Conservation (phyloP, 1,140 invertebrate genomes). For the Conus ventricosus region DNA sequence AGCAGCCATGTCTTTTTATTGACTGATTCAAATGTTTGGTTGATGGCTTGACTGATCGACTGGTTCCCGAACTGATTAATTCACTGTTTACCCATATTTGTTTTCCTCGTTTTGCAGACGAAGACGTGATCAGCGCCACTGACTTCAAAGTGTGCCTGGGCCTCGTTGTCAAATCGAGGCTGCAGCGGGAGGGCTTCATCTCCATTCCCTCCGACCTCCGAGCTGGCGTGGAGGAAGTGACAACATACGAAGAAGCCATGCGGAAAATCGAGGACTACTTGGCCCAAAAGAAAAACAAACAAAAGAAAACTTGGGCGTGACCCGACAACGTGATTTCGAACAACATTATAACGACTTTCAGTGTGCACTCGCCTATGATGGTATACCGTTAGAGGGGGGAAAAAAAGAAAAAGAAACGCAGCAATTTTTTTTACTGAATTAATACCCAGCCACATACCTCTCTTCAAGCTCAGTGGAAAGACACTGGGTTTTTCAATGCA, state of each 20-base stretch:
- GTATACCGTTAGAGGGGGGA: neutral
- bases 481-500: too few relatives aligned
- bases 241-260: constrained; percentile 54
- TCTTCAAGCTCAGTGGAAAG: too few relatives aligned
- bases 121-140: constrained; percentile 48
- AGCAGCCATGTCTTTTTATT: too few relatives aligned
- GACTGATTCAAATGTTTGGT: too few relatives aligned
- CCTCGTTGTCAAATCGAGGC: constrained; percentile 53
- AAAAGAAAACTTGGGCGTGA: neutral
- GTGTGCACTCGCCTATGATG: neutral
- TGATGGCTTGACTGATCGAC: too few relatives aligned
- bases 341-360: too few relatives aligned
- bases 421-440: neutral
- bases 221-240: constrained; percentile 52
- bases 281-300: constrained; percentile 27
- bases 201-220: constrained; percentile 47
- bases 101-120: constrained; percentile 35
- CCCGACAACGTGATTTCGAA: neutral
- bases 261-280: constrained; percentile 53
- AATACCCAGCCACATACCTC: too few relatives aligned
- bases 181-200: constrained; percentile 56
- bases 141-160: constrained; percentile 58
- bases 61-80: too few relatives aligned
- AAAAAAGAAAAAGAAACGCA: too few relatives aligned
- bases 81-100: too few relatives aligned